Evolutionary conservation across 2,113 vertebrate species (phyloP).

Genomic region (Herpailurus yagouaroundi): DNA sequence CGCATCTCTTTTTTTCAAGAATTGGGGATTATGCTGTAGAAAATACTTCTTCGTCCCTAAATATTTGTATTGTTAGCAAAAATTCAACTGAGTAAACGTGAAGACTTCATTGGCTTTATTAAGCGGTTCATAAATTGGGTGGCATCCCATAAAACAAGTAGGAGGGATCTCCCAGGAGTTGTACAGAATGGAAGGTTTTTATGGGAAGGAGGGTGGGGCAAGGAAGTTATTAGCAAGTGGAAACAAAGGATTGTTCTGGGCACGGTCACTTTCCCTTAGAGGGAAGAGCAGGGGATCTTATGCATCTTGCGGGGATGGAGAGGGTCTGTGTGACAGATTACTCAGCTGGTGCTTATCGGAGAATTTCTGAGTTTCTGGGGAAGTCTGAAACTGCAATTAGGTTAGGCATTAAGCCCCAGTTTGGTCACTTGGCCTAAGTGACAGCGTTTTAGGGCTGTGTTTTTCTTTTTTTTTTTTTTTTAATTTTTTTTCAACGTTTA

Average conservation of each 20-base stretch:
- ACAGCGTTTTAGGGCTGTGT: not conserved
- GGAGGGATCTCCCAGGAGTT: not conserved
- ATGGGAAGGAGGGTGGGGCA: not conserved
- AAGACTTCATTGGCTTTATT: not conserved
- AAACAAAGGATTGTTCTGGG: not conserved
- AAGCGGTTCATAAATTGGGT: not conserved
- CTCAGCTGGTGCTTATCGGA: not conserved
- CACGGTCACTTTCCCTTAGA: not conserved
- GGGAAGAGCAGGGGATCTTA: not conserved
- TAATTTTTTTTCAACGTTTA: too few relatives aligned
- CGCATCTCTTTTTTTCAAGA: not conserved
- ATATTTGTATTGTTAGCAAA: not conserved
- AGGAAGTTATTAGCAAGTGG: not conserved
- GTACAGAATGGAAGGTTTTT: not conserved
- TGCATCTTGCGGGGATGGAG: not conserved
- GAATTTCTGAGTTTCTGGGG: not conserved
- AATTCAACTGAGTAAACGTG: not conserved
- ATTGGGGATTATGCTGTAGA: not conserved
- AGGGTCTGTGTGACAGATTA: not conserved
- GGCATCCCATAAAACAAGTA: not conserved
- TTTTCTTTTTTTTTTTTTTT: not conserved
- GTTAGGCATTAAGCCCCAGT: not conserved
- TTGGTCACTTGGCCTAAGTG: not conserved
- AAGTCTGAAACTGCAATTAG: not conserved
- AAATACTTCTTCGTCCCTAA: not conserved